These are phyloP conservation scores for Orchesella flavescens DNA, from an alignment of 2,888 invertebrate genomes.

Conservation along the genomic window DNA sequence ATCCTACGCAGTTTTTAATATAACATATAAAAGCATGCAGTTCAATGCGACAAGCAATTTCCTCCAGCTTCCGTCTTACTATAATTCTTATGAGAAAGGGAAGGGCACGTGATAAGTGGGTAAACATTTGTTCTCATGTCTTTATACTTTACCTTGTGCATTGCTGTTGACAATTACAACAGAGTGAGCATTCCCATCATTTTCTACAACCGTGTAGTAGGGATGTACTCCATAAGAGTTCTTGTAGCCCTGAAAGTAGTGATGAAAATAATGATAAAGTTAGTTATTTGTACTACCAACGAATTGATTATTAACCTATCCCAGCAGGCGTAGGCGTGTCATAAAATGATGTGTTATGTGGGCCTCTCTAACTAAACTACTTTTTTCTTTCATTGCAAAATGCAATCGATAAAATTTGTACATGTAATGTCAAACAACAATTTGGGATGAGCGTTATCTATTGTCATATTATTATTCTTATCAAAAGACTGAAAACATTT, in stretches of 20 bases:
- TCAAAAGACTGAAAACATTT: no score
- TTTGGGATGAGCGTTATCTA: no score
- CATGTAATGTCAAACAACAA: no score
- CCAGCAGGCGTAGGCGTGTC: no score
- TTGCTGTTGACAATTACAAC: constrained; percentile 87
- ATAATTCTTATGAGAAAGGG: not conserved
- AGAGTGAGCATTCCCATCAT: constrained; percentile 82
- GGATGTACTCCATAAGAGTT: constrained; percentile 79
- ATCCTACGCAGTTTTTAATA: not conserved
- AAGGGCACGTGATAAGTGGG: not conserved
- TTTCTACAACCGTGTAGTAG: constrained; percentile 84
- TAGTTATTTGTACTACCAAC: no score
- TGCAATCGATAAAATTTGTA: not conserved
- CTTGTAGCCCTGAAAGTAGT: constrained; percentile 56
- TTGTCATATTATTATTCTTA: no score
- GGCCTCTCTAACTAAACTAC: not conserved
- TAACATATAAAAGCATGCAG: constrained; percentile 4
- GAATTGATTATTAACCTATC: no score
- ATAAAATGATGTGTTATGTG: constrained; percentile 4
- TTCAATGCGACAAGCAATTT: not conserved
- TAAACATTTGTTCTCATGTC: constrained; percentile 14
- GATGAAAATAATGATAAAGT: constrained; percentile 3
- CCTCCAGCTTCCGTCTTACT: not conserved
- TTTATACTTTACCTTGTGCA: constrained; percentile 84
- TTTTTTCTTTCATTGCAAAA: not conserved